phyloP scores from a whole-genome alignment of 35 echinoderm and acorn worm species.

The Heliocidaris erythrogramma region DNA sequence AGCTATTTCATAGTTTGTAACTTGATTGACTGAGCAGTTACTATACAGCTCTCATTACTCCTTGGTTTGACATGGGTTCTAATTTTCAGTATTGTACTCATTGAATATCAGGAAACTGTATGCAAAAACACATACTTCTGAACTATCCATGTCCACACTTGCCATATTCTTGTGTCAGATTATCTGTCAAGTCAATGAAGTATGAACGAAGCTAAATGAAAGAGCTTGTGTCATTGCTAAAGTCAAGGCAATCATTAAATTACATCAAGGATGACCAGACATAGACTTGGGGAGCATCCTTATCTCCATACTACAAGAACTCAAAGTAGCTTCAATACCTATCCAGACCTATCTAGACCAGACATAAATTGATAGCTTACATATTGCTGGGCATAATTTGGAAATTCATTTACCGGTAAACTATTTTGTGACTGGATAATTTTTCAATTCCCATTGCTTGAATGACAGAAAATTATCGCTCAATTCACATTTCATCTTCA shows the following conservation, averaged over 20 bases:
- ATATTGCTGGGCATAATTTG: no score
- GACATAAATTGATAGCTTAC: no score
- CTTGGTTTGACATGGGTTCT: background rate
- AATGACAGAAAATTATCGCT: no score
- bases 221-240: background rate
- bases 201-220: conserved; percentile 2
- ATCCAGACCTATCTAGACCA: background rate
- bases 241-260: background rate
- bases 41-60: background rate
- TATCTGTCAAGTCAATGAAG: background rate
- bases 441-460: no score
- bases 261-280: background rate
- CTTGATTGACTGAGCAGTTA: background rate
- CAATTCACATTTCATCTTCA: no score
- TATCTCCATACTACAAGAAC: background rate
- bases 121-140: no score
- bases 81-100: background rate
- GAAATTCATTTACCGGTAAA: no score
- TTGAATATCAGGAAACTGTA: no score
- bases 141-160: background rate
- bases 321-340: background rate
- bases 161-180: background rate
- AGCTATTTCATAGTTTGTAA: background rate
- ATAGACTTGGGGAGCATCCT: background rate
- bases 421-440: no score